Base-by-base conservation (phyloP, 2,113 vertebrate species). In the Rattus norvegicus region DNA sequence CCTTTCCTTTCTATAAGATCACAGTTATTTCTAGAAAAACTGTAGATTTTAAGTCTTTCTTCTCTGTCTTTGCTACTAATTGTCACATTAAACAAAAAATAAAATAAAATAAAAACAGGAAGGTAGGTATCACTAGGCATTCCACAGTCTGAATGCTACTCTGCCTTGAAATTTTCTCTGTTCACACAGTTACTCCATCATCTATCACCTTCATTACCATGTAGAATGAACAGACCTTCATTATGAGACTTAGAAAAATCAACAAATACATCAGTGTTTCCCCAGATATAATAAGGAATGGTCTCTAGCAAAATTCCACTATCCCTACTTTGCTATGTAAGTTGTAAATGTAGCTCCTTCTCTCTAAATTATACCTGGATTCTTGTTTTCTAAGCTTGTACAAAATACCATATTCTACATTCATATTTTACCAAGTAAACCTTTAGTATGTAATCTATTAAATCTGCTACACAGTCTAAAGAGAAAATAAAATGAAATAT, bases 401-500 rank as follows among this genome's bases (percentile, higher is more conserved):
- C 30, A 52, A 36, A 19, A 52, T 49, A 67, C 4, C 11, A 8
- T 4, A n/a, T 72, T 83, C 19, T 75, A 12, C 2, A 56, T 72
- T 73, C 28, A 2, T 63, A 77, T 43, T 56, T 1, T 88, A 0
- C 12, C 52, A 96, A 56, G 59, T 63, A 96, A 89, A 76, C 67
- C 22, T n/a, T 90, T 85, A 30, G 13, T 73, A 65, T 5, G 9
- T 2, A 73, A 59, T 86, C 90, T 93, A 59, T 56, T 91, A 93
- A 54, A 2, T 75, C 7, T 28, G 28, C n/a, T 84, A 28, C 7
- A 91, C 91, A 83, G 59, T 49, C 61, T n/a, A 28, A 52, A 95
- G 33, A 79, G 1, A 96, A 96, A 80, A 67, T 7, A 79, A 19
- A 93, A 65, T 92, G 47, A 89, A 56, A 94, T 77, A 7, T 9